phyloP scores from a whole-genome alignment of 1,140 invertebrate genomes.

The Triops cancriformis region DNA sequence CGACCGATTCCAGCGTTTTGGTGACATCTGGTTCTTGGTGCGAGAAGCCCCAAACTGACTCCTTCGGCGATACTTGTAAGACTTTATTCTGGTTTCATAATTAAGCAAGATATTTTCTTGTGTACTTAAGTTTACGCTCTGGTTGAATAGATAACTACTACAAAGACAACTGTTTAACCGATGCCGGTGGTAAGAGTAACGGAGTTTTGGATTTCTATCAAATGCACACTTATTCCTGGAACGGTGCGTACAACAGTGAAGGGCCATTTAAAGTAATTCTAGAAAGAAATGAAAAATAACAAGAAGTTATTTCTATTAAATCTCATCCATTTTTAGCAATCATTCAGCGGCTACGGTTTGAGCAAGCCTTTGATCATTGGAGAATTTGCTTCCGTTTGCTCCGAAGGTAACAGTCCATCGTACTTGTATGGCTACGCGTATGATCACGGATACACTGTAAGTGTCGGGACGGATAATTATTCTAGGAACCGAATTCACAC shows the following conservation, averaged over 20 bases:
- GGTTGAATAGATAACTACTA: constrained; percentile 27
- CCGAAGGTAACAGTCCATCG: constrained; percentile 33
- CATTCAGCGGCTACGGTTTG: constrained; percentile 32
- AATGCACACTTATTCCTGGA: constrained; percentile 30
- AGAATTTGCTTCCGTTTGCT: constrained; percentile 37
- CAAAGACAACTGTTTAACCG: constrained; percentile 26
- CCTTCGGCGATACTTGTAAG: constrained; percentile 15
- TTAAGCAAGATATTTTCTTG: not conserved
- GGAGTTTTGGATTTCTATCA: constrained; percentile 28
- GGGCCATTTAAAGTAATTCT: constrained; percentile 24
- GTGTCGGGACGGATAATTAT: not conserved
- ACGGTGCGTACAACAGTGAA: constrained; percentile 12
- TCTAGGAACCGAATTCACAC: not conserved
- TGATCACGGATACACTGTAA: constrained; percentile 36
- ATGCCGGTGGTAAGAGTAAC: constrained; percentile 18
- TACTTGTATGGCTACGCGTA: constrained; percentile 38
- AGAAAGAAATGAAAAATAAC: not conserved
- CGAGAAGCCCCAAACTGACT: constrained; percentile 21
- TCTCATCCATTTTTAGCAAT: constrained; percentile 1
- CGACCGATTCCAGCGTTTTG: constrained; percentile 37
- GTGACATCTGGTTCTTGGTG: constrained; percentile 41
- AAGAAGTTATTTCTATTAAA: not conserved
- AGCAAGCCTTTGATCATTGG: constrained; percentile 41
- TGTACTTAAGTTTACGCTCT: not conserved
- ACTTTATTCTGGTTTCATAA: not conserved